These are phyloP conservation scores for Gastracanthus pulcherrimus DNA, from an alignment of 2,888 invertebrate genomes.

Conservation along the genomic window DNA sequence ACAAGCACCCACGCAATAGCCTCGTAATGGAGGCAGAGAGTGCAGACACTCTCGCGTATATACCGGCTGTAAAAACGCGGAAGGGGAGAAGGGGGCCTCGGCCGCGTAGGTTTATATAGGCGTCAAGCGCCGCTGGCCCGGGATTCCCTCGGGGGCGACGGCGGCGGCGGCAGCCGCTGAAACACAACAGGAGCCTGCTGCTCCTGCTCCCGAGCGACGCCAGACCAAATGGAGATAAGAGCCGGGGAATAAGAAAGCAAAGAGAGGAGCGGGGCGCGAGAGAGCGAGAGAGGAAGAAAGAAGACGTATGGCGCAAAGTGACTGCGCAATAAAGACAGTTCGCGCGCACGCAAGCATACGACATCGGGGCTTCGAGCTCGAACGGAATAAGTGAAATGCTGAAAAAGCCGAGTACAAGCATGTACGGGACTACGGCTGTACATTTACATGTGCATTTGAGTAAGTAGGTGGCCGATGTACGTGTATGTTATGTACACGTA, in stretches of 20 bases:
- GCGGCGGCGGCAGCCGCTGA: neutral
- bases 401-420: neutral
- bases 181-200: no score
- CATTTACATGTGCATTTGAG: no score
- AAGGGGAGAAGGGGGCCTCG: neutral
- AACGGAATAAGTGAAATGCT: neutral
- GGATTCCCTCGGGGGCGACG: neutral
- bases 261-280: slow-evolving; percentile 49
- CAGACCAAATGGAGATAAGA: slow-evolving; percentile 47
- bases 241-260: slow-evolving; percentile 54
- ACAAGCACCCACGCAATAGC: slow-evolving; percentile 1
- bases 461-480: no score
- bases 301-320: neutral
- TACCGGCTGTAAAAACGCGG: slow-evolving; percentile 17
- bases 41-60: no score
- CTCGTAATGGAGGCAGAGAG: slow-evolving; percentile 36
- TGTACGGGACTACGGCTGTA: no score
- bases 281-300: slow-evolving; percentile 15
- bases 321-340: slow-evolving; percentile 11
- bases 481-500: no score
- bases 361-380: no score
- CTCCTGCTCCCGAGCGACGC: neutral
- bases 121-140: neutral
- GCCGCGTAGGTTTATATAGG: neutral
- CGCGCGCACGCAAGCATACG: neutral